These are phyloP conservation scores for Ianthella basta DNA, from an alignment of 37 sponge, comb jelly and placozoan species.

Conservation along the genomic window DNA sequence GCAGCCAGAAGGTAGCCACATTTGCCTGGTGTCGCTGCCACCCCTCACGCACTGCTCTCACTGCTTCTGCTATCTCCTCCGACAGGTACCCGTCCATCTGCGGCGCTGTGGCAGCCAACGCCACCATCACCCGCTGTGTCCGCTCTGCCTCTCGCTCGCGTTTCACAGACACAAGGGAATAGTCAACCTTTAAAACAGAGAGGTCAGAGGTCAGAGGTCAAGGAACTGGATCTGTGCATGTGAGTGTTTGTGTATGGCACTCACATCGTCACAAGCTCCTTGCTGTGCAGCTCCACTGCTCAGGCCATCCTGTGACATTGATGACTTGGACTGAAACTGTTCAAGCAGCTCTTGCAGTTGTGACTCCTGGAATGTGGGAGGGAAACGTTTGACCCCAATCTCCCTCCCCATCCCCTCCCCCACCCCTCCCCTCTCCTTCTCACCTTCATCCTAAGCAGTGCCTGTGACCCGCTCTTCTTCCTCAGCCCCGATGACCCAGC, in stretches of 20 bases:
- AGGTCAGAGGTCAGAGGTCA: not conserved
- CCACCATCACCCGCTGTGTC: constrained; percentile 74
- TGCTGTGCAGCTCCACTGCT: not conserved
- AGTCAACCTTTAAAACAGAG: not conserved
- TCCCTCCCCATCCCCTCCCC: no score
- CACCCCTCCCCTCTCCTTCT: no score
- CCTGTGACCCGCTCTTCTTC: not conserved
- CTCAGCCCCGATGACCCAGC: not conserved
- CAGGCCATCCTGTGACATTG: no score
- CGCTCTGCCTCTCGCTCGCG: constrained; percentile 75
- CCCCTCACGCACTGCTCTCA: constrained; percentile 47
- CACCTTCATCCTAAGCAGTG: constrained; percentile 12
- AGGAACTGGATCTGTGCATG: not conserved
- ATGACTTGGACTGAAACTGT: no score
- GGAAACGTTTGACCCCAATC: no score
- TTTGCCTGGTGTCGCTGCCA: constrained; percentile 36
- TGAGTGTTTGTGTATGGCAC: constrained; percentile 7
- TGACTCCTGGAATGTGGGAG: no score
- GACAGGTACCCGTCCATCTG: constrained; percentile 43
- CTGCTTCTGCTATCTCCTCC: constrained; percentile 36
- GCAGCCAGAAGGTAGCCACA: constrained; percentile 69
- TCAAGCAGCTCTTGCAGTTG: no score
- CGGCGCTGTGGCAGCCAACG: constrained; percentile 57
- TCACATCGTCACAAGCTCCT: not conserved
- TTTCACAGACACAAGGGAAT: constrained; percentile 13